Evolutionary conservation across 1,140 invertebrate species (phyloP), one percentile per base, ranked within the genome.

Genomic region (Hirudo medicinalis): DNA sequence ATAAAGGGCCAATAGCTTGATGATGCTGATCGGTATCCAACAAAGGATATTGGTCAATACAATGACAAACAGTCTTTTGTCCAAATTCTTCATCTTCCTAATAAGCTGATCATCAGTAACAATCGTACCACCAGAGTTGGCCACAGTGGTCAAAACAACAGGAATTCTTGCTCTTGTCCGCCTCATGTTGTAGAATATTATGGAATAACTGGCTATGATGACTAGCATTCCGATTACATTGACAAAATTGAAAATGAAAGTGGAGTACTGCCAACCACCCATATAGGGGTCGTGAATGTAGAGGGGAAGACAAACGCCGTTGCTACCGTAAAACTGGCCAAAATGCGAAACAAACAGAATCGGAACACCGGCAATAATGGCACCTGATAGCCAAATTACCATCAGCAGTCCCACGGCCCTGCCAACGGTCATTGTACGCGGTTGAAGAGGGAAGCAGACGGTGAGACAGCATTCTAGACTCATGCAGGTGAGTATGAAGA

Each of bases 401-500:
- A 53, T 19, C 32, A 73, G 32, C 22, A 72, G 25, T 20, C 20
- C 22, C 0, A 17, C 11, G 25, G 55, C 36, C 8, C 13, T 20
- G 53, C 40, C 17, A 19, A 73, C n/a, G 5, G 70, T 19, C 72
- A 72, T 63, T 1, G 29, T 25, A 49, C 29, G 70, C 9, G 54
- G 54, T 49, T 73, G 75, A 25, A 89, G 84, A 5, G 89, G 87
- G 76, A 86, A 85, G 19, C 85, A 86, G 70, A 91, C 89, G 40
- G 88, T 79, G 63, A 90, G 79, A 76, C 77, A 81, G 43, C 89
- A 83, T 74, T 91, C 89, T 67, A 90, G 77, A 0, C 89, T 89
- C 84, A 91, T 89, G 74, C 89, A 88, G 0, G 87, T 86, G 74
- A 91, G 77, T 57, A 90, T 88, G 19, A 90, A 79, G 74, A 91